Base-by-base conservation (phyloP, 2,797 vertebrate genomes). In the Sebastes itinus region DNA sequence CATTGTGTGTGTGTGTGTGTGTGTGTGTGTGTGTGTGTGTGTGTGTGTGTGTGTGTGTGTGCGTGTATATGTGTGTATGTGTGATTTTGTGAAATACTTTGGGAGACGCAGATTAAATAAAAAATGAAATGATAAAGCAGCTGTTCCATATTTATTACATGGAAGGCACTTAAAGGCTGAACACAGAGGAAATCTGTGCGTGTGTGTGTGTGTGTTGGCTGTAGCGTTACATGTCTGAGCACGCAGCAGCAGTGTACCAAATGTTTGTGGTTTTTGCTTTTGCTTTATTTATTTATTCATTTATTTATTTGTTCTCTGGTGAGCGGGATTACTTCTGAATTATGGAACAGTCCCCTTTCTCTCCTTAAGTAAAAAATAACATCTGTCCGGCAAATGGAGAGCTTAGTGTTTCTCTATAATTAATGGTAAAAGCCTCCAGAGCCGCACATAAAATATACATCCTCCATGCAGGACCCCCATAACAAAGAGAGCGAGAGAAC, bases 401-500 rank as follows among this genome's bases (percentile, higher is more conserved):
- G 93, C 93, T 96, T 96, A 95, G 94, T 91, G 94, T 94, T 92
- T 94, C 88, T 96, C 91, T 95, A 96, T 95, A 95, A 96, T 96
- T 96, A 92, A 96, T 96, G 95, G 87, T 96, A 96, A 96, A 96
- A 96, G 94, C 95, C 95, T 95, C 93, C 87, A 94, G 94, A 95
- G 94, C 91, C 81, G 79, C 86, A 83, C 94, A 96, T 96, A 73
- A 96, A 96, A 96, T 95, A 96, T 95, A 95, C 93, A 96, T 95
- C 87, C 72, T 83, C 78, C 77, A 84, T 23, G 72, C 75, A 81
- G 87, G 85, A 80, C 85, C 83, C 82, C 84, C 77, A 77, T 86
- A 90, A 95, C 94, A 95, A 94, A 95, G 91, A 91, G 90, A 92
- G 81, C 55, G 73, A 86, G 87, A 88, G 87, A 92, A 82, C 18